A percentile compares a stretch with the other conserved stretches of the same genome.
phyloP scores from a whole-genome alignment of 1,140 invertebrate genomes.

The Drosophila tsacasi region DNA sequence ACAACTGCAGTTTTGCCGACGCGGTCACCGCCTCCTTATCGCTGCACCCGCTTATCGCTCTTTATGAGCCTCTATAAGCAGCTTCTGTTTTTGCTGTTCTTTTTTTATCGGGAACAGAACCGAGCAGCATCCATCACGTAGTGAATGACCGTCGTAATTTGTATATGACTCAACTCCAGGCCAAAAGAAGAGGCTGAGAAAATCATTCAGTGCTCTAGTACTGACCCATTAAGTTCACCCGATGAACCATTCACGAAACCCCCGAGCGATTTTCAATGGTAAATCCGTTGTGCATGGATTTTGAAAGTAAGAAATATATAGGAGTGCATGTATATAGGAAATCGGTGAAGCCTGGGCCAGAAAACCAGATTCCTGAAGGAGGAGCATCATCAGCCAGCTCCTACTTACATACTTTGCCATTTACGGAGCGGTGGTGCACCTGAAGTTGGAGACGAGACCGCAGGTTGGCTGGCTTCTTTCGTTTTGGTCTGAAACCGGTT shows the following conservation, averaged over 20 bases:
- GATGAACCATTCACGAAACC: constrained; percentile 29
- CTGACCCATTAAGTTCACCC: constrained; percentile 27
- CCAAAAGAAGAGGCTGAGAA: neutral
- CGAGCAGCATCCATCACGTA: constrained; percentile 49
- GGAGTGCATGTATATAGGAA: constrained; percentile 4
- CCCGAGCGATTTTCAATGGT: constrained; percentile 9
- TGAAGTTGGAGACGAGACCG: constrained; percentile 36
- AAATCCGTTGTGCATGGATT: constrained; percentile 11
- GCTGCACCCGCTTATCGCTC: constrained; percentile 22
- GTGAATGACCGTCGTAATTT: constrained; percentile 21
- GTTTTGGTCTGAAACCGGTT: constrained; percentile 34
- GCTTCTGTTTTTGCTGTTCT: constrained; percentile 10
- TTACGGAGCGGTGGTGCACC: constrained; percentile 32
- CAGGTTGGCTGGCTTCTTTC: constrained; percentile 45
- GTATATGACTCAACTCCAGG: constrained; percentile 15
- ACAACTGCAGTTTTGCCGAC: neutral
- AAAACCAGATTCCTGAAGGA: constrained; percentile 49
- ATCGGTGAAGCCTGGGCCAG: constrained; percentile 1
- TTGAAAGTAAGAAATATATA: constrained; percentile 25
- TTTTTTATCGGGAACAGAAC: constrained; percentile 16
- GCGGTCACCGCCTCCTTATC: constrained; percentile 28
- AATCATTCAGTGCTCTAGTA: constrained; percentile 27
- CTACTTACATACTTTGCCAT: constrained; percentile 55
- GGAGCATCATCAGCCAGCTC: constrained; percentile 22
- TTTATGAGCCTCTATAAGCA: constrained; percentile 9